Conservation (phyloP, 2,888 invertebrate genomes). For the Pseudococcus jackbeardsleyi region DNA sequence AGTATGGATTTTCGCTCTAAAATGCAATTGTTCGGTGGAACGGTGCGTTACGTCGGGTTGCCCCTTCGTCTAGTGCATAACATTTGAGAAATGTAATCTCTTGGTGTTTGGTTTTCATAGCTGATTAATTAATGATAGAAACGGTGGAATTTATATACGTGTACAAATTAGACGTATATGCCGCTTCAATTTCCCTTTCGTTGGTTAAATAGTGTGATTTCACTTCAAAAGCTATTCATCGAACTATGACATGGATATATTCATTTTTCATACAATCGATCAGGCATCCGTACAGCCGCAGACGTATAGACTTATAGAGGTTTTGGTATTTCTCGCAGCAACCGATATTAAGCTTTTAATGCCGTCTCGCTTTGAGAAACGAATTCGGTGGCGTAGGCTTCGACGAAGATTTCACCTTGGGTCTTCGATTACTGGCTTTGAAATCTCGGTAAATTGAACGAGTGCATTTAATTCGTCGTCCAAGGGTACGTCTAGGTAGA, state of each 20-base stretch:
- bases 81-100: slow-evolving; percentile 34
- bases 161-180: slow-evolving; percentile 8
- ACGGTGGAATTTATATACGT: neutral
- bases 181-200: slow-evolving; percentile 35
- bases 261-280: neutral
- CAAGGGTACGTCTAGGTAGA: no score
- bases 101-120: slow-evolving; percentile 41
- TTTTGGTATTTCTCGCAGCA: neutral
- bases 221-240: slow-evolving; percentile 25
- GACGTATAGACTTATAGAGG: neutral
- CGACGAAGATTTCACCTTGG: neutral
- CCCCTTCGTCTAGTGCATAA: neutral
- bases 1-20: neutral
- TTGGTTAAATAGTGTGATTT: slow-evolving; percentile 4
- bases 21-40: neutral
- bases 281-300: neutral
- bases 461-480: no score
- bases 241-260: slow-evolving; percentile 26
- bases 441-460: neutral
- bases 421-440: neutral
- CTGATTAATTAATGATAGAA: slow-evolving; percentile 27
- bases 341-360: slow-evolving; percentile 3
- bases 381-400: neutral
- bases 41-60: neutral
- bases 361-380: neutral